phyloP scores from a whole-genome alignment of 1,140 invertebrate genomes.

The Mercenaria mercenaria region DNA sequence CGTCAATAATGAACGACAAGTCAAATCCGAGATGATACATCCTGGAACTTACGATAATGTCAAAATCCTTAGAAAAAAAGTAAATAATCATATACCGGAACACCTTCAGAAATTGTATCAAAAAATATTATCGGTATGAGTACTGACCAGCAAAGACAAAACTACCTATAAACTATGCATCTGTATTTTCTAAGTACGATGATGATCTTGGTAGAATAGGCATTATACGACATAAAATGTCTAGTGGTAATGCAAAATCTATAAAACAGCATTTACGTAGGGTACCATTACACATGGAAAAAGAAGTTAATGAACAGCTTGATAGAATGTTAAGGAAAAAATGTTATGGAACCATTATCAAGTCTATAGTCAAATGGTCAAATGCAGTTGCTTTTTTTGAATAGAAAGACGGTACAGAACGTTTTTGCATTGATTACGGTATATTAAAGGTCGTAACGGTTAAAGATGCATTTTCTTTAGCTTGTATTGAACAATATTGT shows the following conservation, averaged over 20 bases:
- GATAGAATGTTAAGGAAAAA: slow-evolving; percentile 59
- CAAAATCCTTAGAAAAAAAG: no score
- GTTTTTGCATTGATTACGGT: slow-evolving; percentile 51
- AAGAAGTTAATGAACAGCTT: slow-evolving; percentile 43
- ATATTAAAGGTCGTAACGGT: slow-evolving; percentile 43
- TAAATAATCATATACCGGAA: no score
- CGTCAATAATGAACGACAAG: not conserved
- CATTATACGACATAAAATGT: slow-evolving; percentile 62
- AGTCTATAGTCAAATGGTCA: slow-evolving; percentile 67
- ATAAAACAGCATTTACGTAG: slow-evolving; percentile 56
- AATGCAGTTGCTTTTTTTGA: slow-evolving; percentile 49
- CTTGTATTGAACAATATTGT: slow-evolving; percentile 37
- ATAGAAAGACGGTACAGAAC: slow-evolving; percentile 50
- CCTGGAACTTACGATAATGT: not conserved
- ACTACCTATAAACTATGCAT: slow-evolving; percentile 1
- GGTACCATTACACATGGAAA: slow-evolving; percentile 49
- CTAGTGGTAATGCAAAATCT: slow-evolving; percentile 51
- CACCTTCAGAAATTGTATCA: slow-evolving; percentile 46
- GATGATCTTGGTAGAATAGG: slow-evolving; percentile 64
- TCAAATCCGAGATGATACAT: not conserved
- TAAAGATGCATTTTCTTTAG: slow-evolving; percentile 54
- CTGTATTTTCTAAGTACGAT: slow-evolving; percentile 8
- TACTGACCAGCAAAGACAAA: slow-evolving; percentile 1
- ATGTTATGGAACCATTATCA: slow-evolving; percentile 64
- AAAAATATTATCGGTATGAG: not conserved